phyloP scores from a whole-genome alignment of 2,888 invertebrate species.

The Amphimallon solstitiale region DNA sequence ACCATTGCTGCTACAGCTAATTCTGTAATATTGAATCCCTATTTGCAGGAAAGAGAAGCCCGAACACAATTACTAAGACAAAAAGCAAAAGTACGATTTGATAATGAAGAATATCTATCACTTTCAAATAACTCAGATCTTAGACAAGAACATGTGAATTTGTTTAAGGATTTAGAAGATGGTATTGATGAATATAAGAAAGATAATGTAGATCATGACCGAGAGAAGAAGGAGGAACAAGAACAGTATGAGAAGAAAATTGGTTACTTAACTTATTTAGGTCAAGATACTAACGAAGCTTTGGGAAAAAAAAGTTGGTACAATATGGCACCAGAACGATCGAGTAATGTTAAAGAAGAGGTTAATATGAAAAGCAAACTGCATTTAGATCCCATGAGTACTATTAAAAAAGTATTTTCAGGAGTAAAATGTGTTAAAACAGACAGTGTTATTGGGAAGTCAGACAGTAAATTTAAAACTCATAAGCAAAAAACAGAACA shows the following conservation, averaged over 20 bases:
- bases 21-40: not conserved
- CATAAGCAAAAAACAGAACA: constrained; percentile 54
- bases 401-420: constrained; percentile 69
- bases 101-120: constrained; percentile 51
- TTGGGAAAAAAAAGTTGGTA: constrained; percentile 92
- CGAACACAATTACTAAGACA: constrained; percentile 76
- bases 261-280: constrained; percentile 94
- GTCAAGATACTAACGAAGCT: constrained; percentile 90
- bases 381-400: constrained; percentile 77
- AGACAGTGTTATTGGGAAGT: constrained; percentile 46
- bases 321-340: constrained; percentile 74
- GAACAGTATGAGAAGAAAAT: constrained; percentile 98
- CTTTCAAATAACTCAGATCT: constrained; percentile 21
- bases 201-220: constrained; percentile 87
- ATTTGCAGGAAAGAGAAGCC: constrained; percentile 82
- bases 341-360: constrained; percentile 68
- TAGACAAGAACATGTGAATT: constrained; percentile 54
- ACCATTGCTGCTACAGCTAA: not conserved
- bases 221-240: constrained; percentile 88
- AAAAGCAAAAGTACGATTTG: constrained; percentile 68
- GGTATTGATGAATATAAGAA: constrained; percentile 71
- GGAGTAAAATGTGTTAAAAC: constrained; percentile 26
- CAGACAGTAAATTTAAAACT: constrained; percentile 48
- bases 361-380: constrained; percentile 74
- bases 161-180: constrained; percentile 84